Percentiles rank a stretch among this genome's conserved stretches.
These are phyloP conservation scores for Dryas iulia DNA, from an alignment of 1,140 invertebrate genomes.

Conservation along the genomic window DNA sequence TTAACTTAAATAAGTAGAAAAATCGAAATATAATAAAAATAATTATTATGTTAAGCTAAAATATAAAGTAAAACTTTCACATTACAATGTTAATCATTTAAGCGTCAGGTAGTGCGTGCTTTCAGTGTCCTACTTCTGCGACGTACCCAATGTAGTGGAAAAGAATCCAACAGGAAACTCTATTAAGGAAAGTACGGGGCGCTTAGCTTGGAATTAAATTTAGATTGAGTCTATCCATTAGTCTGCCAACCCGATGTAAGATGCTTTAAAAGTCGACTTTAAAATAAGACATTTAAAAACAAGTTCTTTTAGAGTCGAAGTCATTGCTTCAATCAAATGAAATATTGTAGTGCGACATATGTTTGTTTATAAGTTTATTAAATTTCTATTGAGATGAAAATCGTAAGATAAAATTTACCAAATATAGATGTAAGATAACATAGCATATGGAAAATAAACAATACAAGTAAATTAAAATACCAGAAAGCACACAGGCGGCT, in stretches of 20 bases:
- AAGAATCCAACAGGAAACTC: constrained; percentile 58
- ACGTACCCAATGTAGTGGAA: constrained; percentile 44
- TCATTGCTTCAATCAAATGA: neutral
- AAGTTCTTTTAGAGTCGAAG: neutral
- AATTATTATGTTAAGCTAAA: too few relatives aligned
- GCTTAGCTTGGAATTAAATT: constrained; percentile 61
- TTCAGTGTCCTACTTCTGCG: neutral
- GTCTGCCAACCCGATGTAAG: constrained; percentile 26
- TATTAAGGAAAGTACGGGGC: constrained; percentile 53
- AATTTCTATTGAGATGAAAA: too few relatives aligned
- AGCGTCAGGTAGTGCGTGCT: constrained; percentile 3
- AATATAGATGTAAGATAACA: too few relatives aligned
- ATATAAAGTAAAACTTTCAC: neutral
- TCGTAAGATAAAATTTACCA: too few relatives aligned
- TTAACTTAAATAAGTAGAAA: too few relatives aligned
- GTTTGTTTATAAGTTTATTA: neutral
- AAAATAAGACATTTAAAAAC: neutral
- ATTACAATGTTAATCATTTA: neutral
- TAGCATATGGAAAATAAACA: too few relatives aligned
- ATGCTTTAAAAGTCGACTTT: neutral
- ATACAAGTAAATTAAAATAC: too few relatives aligned
- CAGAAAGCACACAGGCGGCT: too few relatives aligned
- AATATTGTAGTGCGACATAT: neutral
- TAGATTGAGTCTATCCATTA: constrained; percentile 58
- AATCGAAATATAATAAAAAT: neutral